Evolutionary conservation across 2,888 invertebrate species (phyloP), one percentile per base, ranked within the genome.

Genomic region (Coenonympha arcania): DNA sequence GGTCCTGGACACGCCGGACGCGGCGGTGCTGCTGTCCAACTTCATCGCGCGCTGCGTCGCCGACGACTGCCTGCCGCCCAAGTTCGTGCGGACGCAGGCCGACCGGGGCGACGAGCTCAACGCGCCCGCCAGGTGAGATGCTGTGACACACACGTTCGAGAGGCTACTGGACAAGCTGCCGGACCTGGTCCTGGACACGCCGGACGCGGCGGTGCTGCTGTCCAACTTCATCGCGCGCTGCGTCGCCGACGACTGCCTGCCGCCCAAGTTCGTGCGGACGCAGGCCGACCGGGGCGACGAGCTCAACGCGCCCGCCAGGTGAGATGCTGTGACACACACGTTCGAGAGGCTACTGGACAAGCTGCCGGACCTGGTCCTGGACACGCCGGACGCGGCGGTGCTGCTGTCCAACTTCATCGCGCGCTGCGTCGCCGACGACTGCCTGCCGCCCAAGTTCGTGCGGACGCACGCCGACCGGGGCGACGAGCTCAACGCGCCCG

Each of bases 161-260:
- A n/a, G n/a, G n/a, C n/a, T n/a, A n/a, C n/a, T n/a, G n/a, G 89
- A 89, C 43, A 93, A 93, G 77, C 81, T 97, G 37, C 90, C 92
- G 1, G 97, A 97, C 79, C 88, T 96, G 62, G 91, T 92, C 48
- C 87, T 97, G 74, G 97, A 97, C 82, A 93, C 95, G 43, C 96
- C 97, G 0, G 95, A 95, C 68, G 96, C 96, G 15, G 90, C 94
- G 0, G 89, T 90, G 40, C 88, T 95, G 58, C 81, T 96, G 59
- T 95, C 95, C 40, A 95, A 95, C 87, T 97, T 96, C 79, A 91
- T 97, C 63, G 96, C 96, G 19, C 89, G 97, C 31, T 94, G 95
- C 58, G 92, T 97, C 15, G 97, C 97, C 45, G 97, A 97, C 79
- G 96, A 96, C 79, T 96, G 96, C 70, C 89, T 97, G 64, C 94